These are phyloP conservation scores for Sinocyclocheilus anophthalmus DNA, from an alignment of 2,113 vertebrate genomes.

Conservation along the genomic window DNA sequence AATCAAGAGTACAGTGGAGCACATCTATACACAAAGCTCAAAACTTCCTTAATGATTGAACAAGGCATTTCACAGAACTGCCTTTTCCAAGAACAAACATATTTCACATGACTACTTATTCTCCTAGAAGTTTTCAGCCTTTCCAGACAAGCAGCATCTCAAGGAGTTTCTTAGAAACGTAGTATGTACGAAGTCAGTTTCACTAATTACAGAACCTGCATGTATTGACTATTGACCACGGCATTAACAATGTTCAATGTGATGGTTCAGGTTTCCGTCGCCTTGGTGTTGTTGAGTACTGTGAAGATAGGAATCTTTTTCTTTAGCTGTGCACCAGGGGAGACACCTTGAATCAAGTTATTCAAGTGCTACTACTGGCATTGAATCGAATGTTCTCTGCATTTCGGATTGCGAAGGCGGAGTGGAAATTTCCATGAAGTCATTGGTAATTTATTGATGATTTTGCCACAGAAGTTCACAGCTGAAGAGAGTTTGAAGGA, in stretches of 20 bases:
- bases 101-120: neutral
- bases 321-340: neutral
- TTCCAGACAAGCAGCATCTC: neutral
- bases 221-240: constrained; percentile 1
- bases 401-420: neutral
- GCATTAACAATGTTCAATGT: neutral
- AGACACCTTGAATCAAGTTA: constrained; percentile 18
- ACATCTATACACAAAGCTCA: neutral
- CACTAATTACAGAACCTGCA: neutral
- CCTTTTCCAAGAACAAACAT: neutral
- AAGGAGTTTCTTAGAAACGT: neutral
- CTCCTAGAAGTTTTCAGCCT: neutral
- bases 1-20: neutral
- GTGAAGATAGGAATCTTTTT: constrained; percentile 8
- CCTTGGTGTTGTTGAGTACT: neutral
- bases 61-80: neutral
- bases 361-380: neutral
- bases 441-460: neutral
- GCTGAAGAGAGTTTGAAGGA: neutral
- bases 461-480: neutral
- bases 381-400: neutral
- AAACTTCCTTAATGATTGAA: neutral
- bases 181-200: neutral
- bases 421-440: neutral
- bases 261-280: constrained; percentile 31